Conservation (phyloP, 2,113 vertebrate species). For the Callospermophilus lateralis region DNA sequence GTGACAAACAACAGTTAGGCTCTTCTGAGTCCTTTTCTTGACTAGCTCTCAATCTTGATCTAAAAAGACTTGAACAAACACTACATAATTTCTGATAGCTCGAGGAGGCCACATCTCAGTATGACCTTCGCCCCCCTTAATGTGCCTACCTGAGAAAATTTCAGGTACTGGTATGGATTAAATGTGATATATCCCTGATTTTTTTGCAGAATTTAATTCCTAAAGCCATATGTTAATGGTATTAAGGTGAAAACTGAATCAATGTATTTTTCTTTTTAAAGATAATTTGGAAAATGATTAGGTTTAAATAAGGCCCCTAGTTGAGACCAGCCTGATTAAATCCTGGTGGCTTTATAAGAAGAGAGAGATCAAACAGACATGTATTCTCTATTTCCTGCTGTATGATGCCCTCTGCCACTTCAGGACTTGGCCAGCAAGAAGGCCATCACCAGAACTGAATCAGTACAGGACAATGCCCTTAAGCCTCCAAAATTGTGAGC, state of each 20-base stretch:
- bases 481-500: neutral
- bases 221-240: neutral
- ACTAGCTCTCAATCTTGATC: neutral
- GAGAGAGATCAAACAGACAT: neutral
- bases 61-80: neutral
- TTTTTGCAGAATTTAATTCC: neutral
- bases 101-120: too few species aligned
- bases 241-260: neutral
- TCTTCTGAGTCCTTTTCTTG: neutral
- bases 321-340: neutral
- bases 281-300: neutral
- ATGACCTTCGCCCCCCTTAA: neutral
- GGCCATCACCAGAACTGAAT: neutral
- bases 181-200: neutral
- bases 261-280: neutral
- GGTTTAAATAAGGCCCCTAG: neutral
- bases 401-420: neutral
- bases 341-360: neutral
- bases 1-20: neutral
- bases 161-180: neutral
- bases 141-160: neutral
- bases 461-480: neutral
- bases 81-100: neutral
- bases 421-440: neutral
- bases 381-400: too few species aligned